Base-by-base conservation (phyloP, 1,140 invertebrate species). In the Pseudomyrmex concolor region DNA sequence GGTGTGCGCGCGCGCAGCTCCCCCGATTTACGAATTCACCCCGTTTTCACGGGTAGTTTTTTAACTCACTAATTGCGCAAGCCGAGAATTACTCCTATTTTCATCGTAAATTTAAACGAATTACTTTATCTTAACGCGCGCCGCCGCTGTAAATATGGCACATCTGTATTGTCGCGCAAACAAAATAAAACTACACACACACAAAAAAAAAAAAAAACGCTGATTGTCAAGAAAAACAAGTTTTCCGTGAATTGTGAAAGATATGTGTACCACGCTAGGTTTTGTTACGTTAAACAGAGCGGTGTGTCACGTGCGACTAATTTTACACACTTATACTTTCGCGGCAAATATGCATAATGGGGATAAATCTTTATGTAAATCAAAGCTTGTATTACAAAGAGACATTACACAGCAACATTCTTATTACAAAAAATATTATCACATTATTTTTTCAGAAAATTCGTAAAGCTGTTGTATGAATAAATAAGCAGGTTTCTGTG, bases 61-160 rank as follows among this genome's bases (percentile, higher is more conserved):
- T 71, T 80, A 70, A 80, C 76, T 80, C 76, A 9, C 54, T 80
- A 80, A 80, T 80, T 80, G 76, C 15, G n/a, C 66, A 34, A 80
- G 66, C 76, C 54, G 66, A 67, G 54, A 80, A 80, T 80, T 71
- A 70, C 55, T 80, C 45, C 34, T 59, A 80, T 45, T 50, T 57
- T 17, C 64, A 34, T 59, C 55, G 45, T 80, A 80, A 80, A 60
- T 57, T 70, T 70, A 19, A 50, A 70, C 54, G 12, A 80, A 80
- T 80, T 80, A 70, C 64, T 80, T 80, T 71, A 80, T 80, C 34
- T 57, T 80, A 70, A 25, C 63, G 51, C 22, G 60, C 50, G 19
- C 34, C 34, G 34, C 34, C 43, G 50, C 59, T 22, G 67, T 82
- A 71, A 63, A 84, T 62, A 63, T 48, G 25, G 1, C 19, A 51